Base-by-base conservation (phyloP, 2,888 invertebrate genomes). In the Oligia fasciuncula region DNA sequence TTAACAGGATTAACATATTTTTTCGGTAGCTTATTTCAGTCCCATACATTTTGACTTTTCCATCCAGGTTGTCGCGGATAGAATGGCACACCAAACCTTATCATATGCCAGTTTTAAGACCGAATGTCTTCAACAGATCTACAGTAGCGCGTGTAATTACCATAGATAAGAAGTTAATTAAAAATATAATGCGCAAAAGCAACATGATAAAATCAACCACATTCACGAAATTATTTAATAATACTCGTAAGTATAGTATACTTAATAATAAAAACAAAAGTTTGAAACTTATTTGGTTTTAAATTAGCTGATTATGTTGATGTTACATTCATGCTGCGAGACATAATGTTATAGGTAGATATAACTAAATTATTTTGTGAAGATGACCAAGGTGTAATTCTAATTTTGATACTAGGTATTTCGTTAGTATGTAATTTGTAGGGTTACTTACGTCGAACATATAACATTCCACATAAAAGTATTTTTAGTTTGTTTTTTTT, bases 171-270 rank as follows among this genome's bases (percentile, higher is more conserved):
- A 63, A 35, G 29, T 70, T 68, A 43, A 73, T 76, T 68, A 78
- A 73, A 85, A 86, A 69, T 78, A 17, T 80, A 69, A 75, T 76
- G 87, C 88, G 88, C 87, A 87, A 79, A 78, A 85, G 73, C 81
- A 76, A 72, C 69, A 66, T 67, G 84, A 82, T 84, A 80, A 83
- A 69, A 79, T 68, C 79, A 51, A 17, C 67, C 29, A 67, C 69
- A 70, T 23, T 54, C 62, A 71, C 49, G 17, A 68, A 63, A 66
- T 54, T 76, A n/a, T 82, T 69, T 54, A 73, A 40, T 51, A 65
- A 57, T 63, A 83, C 49, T 43, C 35, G 40, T 77, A 77, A 19
- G 19, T 80, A 66, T 8, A n/a, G n/a, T n/a, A 35, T 66, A 23
- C 35, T 68, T 60, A 68, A 35, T 40, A 71, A 60, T 46, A 72